Percentiles rank a stretch among this genome's conserved stretches.
phyloP scores from a whole-genome alignment of 2,113 vertebrate genomes.

The Indicator maculatus region DNA sequence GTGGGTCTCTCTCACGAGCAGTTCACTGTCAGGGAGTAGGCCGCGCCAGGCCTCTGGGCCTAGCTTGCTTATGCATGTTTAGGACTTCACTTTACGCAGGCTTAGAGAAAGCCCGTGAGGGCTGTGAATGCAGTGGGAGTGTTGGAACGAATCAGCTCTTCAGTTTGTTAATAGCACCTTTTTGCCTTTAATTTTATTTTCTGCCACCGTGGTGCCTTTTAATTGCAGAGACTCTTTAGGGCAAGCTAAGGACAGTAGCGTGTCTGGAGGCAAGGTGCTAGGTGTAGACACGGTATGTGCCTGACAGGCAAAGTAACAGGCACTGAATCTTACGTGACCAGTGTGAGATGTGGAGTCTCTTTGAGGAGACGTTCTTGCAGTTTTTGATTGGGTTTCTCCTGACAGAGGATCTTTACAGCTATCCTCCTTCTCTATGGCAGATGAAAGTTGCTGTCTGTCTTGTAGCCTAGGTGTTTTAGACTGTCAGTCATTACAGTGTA shows the following conservation, averaged over 20 bases:
- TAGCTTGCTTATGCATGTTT: accelerated
- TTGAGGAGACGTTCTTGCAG: neutral
- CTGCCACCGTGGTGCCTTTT: neutral
- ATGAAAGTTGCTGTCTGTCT: neutral
- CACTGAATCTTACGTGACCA: neutral
- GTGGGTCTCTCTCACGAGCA: neutral
- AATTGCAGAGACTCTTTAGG: neutral
- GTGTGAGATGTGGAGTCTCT: neutral
- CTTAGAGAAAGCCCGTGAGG: neutral
- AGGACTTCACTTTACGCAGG: neutral
- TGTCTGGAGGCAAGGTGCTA: neutral
- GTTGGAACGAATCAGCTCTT: neutral
- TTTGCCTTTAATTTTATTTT: neutral
- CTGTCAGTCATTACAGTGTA: neutral
- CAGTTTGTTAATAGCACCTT: neutral
- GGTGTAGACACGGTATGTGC: accelerated
- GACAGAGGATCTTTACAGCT: neutral
- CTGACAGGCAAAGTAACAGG: neutral
- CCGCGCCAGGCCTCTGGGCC: neutral
- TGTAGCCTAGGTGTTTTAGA: neutral
- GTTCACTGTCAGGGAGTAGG: neutral
- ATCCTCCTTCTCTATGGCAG: neutral
- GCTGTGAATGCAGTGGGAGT: neutral
- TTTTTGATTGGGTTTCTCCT: neutral
- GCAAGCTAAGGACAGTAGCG: neutral